Evolutionary conservation across 2,113 vertebrate species (phyloP).

Genomic region (Leptocoma aspasia): DNA sequence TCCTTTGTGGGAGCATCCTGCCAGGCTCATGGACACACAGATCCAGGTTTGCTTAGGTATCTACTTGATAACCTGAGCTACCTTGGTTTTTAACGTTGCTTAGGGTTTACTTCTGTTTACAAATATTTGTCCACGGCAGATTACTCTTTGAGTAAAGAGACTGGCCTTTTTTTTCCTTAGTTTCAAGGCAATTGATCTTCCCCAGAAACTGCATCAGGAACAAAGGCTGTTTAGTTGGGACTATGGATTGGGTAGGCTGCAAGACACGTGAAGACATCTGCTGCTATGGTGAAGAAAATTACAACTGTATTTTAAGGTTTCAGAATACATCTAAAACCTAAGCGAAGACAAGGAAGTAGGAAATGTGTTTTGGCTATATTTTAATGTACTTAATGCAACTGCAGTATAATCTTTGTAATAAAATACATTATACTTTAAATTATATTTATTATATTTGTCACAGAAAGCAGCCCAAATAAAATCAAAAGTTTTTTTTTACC

Average conservation of each 20-base stretch:
- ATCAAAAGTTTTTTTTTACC: neutral
- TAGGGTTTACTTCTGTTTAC: neutral
- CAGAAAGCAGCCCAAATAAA: neutral
- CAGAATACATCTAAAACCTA: neutral
- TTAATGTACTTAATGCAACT: neutral
- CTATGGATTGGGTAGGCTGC: neutral
- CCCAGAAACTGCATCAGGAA: neutral
- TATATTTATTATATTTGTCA: neutral
- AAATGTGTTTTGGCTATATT: neutral
- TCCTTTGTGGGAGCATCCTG: rapidly evolving
- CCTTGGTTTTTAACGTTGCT: neutral
- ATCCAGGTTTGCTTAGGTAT: neutral
- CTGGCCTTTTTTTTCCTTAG: neutral
- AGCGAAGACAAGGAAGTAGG: neutral
- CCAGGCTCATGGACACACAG: no score
- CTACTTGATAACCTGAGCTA: neutral
- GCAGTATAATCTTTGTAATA: neutral
- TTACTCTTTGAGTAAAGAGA: neutral
- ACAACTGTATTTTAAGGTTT: neutral
- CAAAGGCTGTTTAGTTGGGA: neutral
- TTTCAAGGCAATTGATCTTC: neutral
- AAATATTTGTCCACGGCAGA: neutral
- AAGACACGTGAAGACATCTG: neutral
- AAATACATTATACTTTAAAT: neutral
- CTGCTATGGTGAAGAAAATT: neutral